Percentiles rank a stretch among this genome's conserved stretches.
Evolutionary conservation across 1,140 invertebrate species (phyloP).

Genomic region (Neodiprion fabricii): DNA sequence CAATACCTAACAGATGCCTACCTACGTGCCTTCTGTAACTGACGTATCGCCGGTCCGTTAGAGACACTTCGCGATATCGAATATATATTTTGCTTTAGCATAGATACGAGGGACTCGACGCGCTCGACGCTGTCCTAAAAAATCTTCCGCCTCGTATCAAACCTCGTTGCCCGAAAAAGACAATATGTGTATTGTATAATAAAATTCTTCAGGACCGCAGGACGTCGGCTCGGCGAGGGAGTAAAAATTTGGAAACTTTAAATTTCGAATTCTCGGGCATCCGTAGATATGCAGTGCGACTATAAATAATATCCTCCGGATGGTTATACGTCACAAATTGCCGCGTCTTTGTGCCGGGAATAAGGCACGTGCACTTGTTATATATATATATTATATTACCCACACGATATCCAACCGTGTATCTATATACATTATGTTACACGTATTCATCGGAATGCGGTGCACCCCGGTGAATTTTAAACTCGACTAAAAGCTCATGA

Average conservation of each 20-base stretch:
- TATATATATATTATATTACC: too few species aligned
- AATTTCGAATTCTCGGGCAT: not conserved
- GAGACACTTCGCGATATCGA: not conserved
- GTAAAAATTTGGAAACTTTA: not conserved
- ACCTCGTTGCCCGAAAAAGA: too few species aligned
- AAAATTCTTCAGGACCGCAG: not conserved
- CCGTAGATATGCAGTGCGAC: too few species aligned
- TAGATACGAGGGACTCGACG: slow-evolving; percentile 1
- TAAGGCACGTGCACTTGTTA: too few species aligned
- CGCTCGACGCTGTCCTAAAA: not conserved
- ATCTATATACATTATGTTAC: not conserved
- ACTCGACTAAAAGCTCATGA: not conserved
- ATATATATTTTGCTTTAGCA: slow-evolving; percentile 2
- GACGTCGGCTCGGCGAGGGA: not conserved
- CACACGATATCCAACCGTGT: not conserved
- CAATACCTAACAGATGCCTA: not conserved
- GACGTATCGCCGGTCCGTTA: too few species aligned
- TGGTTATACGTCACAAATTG: too few species aligned
- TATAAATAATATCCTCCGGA: too few species aligned
- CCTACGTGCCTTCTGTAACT: not conserved
- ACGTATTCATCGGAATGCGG: not conserved
- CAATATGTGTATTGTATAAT: too few species aligned
- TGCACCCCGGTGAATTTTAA: not conserved
- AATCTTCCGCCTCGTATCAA: too few species aligned
- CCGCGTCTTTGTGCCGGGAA: too few species aligned